Base-by-base conservation (phyloP, 2,113 vertebrate genomes). In the Saccopteryx bilineata region DNA sequence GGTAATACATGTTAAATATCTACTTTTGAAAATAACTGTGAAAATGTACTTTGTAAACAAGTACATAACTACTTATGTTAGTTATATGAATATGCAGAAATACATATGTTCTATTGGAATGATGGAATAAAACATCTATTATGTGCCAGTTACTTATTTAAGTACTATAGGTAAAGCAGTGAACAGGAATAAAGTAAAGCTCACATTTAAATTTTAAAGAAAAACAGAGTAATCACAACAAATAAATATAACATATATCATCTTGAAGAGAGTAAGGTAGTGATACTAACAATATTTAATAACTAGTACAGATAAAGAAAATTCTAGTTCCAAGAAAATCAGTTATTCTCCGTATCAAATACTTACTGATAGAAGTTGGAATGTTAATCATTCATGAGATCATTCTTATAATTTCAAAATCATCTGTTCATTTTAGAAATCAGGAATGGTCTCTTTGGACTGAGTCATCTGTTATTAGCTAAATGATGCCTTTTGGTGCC, bases 361-460 rank as follows among this genome's bases (percentile, higher is more conserved):
- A 56, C 19, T 63, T 61, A n/a, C 10, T 18, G 79, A 58, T 61
- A 76, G 2, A 79, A 78, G 11, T 52, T n/a, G 4, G 31, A 65
- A 14, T 1, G 71, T 12, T 66, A 90, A 33, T 81, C 9, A 56
- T 78, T 82, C 19, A 31, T 26, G 5, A 83, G 26, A 31, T 39
- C 7, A 58, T 80, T 63, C 72, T 90, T 68, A 46, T 28, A n/a
- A 75, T 68, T 92, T 74, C 26, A 90, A 89, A 94, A 68, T 89
- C 56, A 60, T 81, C 87, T 89, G 9, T 61, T 86, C 48, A 93
- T 50, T 89, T 93, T 90, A 93, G 54, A 80, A 81, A 90, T 56
- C 15, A 18, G 11, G 52, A 4, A 12, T 84, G 48, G 18, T 72
- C 9, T 78, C 63, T 79, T 72, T 85, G 84, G 46, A 78, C 46